Evolutionary conservation across 2,888 invertebrate species (phyloP), one percentile per base, ranked within the genome.

Genomic region (Stenodera caucasica): DNA sequence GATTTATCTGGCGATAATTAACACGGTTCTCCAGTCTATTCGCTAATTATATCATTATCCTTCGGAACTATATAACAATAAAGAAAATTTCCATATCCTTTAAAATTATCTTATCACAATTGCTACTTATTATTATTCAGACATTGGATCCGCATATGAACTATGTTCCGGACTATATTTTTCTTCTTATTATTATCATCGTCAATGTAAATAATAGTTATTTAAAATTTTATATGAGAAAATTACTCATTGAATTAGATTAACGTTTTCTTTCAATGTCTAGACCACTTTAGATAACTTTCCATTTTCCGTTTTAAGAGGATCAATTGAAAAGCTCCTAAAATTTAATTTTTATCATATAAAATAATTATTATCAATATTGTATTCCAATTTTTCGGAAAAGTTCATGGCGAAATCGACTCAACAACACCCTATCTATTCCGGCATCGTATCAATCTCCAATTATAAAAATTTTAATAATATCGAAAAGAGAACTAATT

Each of bases 1-100:
- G 74, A 74, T 74, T 74, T 72, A 73, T 74, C 71, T 67, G 65
- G 45, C 69, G 74, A 74, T 74, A 74, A 12, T 53, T 18, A 18
- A 15, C 56, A 62, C 55, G 62, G 35, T 51, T 61, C 40, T 52
- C 3, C 9, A n/a, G 29, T 32, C 18, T 26, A 21, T 18, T n/a
- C 14, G 1, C 14, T 49, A 49, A 30, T 32, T n/a, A n/a, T n/a
- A n/a, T n/a, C n/a, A n/a, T n/a, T n/a, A n/a, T n/a, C n/a, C n/a
- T n/a, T n/a, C n/a, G 18, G 8, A 14, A 32, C 2, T 23, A 29
- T 29, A 50, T 9, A 23, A 23, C 12, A 40, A 14, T 40, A 9
- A 18, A 2, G 18, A 40, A 40, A 40, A 8, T 40, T 21, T 45
- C 37, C 37, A 45, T 9, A 45, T 45, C 45, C 18, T 45, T 21